A percentile compares a stretch with the other conserved stretches of the same genome.
Evolutionary conservation across 2,888 invertebrate genomes (phyloP).

Genomic region (Campaea margaritaria): DNA sequence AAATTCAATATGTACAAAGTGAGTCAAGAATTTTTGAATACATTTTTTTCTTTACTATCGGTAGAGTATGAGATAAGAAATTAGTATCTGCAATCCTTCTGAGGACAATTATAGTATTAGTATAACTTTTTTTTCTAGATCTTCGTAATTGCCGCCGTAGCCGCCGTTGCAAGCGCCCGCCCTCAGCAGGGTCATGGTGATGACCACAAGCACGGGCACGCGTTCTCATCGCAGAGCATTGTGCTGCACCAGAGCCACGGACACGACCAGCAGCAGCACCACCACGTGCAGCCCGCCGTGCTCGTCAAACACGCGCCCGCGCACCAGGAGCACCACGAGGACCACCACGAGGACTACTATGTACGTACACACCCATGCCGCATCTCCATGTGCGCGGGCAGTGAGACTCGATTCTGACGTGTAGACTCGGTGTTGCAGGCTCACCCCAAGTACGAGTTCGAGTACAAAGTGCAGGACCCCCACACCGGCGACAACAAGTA

Average conservation of each 20-base stretch:
- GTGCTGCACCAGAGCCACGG: slow-evolving; percentile 55
- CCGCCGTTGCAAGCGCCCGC: slow-evolving; percentile 13
- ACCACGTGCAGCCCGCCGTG: slow-evolving; percentile 10
- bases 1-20: background rate
- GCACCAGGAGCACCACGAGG: slow-evolving; percentile 21
- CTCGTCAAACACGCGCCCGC: slow-evolving; percentile 10
- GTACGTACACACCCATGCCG: slow-evolving; percentile 19
- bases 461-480: slow-evolving; percentile 43
- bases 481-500: slow-evolving; percentile 60
- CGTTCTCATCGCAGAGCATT: slow-evolving; percentile 54
- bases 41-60: too few species aligned
- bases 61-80: too few species aligned
- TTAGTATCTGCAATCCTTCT: too few species aligned
- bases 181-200: slow-evolving; percentile 21
- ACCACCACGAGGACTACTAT: slow-evolving; percentile 25
- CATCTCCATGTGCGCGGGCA: background rate
- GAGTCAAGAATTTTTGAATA: background rate
- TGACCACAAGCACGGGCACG: slow-evolving; percentile 41
- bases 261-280: slow-evolving; percentile 11
- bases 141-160: background rate
- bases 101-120: too few species aligned
- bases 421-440: slow-evolving; percentile 66
- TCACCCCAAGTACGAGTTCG: slow-evolving; percentile 36
- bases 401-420: slow-evolving; percentile 4
- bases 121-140: too few species aligned